Evolutionary conservation across 2,888 invertebrate genomes (phyloP), one percentile per base, ranked within the genome.

Genomic region (Cataglyphis altisquamis): DNA sequence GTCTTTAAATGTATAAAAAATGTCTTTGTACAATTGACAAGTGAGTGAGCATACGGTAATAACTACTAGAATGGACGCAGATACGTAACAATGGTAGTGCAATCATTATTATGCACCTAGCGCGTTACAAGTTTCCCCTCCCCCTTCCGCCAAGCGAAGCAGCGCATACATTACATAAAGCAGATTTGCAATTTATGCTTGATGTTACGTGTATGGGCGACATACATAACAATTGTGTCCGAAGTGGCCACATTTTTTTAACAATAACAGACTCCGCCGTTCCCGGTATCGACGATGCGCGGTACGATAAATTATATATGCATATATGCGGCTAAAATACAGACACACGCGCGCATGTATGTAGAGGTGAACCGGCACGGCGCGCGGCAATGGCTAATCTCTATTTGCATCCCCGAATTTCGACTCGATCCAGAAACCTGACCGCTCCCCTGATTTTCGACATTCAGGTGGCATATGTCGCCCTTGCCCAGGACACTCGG

Each of bases 391-490:
- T 84, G 86, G 89, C 91, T 92, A 93, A 93, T 92, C 92, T 91
- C 90, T 93, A 93, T 92, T 92, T 92, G 92, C 92, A 92, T 93
- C 91, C 90, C 89, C 85, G 88, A 92, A 80, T 80, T 80, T 80
- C 73, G 73, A 80, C 78, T 80, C 78, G 78, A 80, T 87, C 90
- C 83, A 91, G 90, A 91, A 90, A 91, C 90, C 90, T 90, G 92
- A 91, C 91, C 91, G 85, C 90, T 89, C 91, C 92, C 91, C 91
- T 92, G 91, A 93, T 93, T 94, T 92, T 91, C 86, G 91, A 91
- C 86, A 94, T 94, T 94, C 93, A 94, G 93, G 93, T 94, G 94
- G 93, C 93, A 93, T 93, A 94, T 94, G 94, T 93, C 91, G 91
- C 85, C 87, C 91, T 87, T 83, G 63, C 72, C 32, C 85, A 78